Evolutionary conservation across 1,140 invertebrate species (phyloP).

Genomic region (Amphibalanus amphitrite): DNA sequence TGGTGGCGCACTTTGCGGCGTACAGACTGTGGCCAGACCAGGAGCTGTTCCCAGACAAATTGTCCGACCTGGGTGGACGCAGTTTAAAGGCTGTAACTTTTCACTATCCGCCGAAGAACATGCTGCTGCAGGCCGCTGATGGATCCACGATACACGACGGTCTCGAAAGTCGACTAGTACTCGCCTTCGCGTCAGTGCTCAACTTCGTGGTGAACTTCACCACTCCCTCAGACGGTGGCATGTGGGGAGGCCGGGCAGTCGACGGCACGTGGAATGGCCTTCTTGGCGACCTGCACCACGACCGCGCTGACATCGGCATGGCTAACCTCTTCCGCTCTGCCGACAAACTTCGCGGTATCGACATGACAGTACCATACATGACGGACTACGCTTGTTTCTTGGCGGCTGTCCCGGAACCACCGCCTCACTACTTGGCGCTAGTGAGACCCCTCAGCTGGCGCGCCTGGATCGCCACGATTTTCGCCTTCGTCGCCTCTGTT

Average conservation of each 20-base stretch:
- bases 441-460: slow-evolving; percentile 13
- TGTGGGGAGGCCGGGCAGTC: slow-evolving; percentile 19
- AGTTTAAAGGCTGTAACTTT: slow-evolving; percentile 18
- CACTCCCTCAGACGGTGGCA: slow-evolving; percentile 17
- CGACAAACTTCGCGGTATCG: slow-evolving; percentile 18
- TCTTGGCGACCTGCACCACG: slow-evolving; percentile 19
- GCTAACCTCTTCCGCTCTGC: slow-evolving; percentile 20
- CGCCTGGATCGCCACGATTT: slow-evolving; percentile 8
- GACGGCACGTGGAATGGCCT: slow-evolving; percentile 21
- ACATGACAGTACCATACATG: slow-evolving; percentile 15
- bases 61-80: slow-evolving; percentile 15
- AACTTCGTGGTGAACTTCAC: slow-evolving; percentile 20
- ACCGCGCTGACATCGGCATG: slow-evolving; percentile 21
- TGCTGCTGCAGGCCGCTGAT: slow-evolving; percentile 14
- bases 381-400: slow-evolving; percentile 19
- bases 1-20: not conserved
- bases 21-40: not conserved
- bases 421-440: slow-evolving; percentile 14
- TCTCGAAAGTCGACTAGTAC: slow-evolving; percentile 17
- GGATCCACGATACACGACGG: slow-evolving; percentile 14
- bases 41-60: slow-evolving; percentile 13
- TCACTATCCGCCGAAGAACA: slow-evolving; percentile 21
- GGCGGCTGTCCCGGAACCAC: slow-evolving; percentile 14
- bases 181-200: slow-evolving; percentile 8
- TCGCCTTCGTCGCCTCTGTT: not conserved